These are phyloP conservation scores for Odontamblyopus lacepedii DNA, from an alignment of 2,797 vertebrate species.

Conservation along the genomic window DNA sequence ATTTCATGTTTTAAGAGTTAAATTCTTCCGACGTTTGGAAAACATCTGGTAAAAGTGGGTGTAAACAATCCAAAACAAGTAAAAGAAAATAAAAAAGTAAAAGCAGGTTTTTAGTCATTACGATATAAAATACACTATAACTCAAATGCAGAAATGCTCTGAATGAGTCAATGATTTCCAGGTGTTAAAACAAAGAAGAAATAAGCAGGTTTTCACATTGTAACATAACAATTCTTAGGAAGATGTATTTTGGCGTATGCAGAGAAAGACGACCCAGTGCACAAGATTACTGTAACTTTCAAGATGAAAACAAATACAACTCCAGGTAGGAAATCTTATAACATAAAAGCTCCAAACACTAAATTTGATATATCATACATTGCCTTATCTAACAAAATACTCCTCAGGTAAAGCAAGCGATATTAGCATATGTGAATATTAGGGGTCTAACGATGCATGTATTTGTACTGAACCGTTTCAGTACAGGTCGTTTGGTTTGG, in stretches of 20 bases:
- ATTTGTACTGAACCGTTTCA: too few relatives aligned
- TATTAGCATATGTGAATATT: slow-evolving; percentile 24
- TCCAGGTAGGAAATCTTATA: too few relatives aligned
- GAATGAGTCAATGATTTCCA: background rate
- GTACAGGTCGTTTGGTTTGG: too few relatives aligned
- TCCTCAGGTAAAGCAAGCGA: background rate
- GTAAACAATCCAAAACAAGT: background rate
- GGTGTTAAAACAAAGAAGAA: too few relatives aligned
- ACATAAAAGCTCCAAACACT: too few relatives aligned
- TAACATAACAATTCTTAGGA: too few relatives aligned
- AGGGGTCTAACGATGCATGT: too few relatives aligned
- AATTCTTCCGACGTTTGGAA: background rate
- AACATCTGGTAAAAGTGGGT: background rate
- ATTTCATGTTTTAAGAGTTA: background rate
- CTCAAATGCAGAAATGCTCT: background rate
- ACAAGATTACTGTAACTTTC: background rate
- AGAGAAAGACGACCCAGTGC: background rate
- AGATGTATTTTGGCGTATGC: too few relatives aligned
- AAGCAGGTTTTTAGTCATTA: background rate
- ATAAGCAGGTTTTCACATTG: too few relatives aligned
- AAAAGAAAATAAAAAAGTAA: background rate
- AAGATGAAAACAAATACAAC: too few relatives aligned
- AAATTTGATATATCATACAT: too few relatives aligned
- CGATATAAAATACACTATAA: background rate
- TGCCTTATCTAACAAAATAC: background rate